Evolutionary conservation across 2,113 vertebrate species (phyloP).

Genomic region (Saccopteryx bilineata): DNA sequence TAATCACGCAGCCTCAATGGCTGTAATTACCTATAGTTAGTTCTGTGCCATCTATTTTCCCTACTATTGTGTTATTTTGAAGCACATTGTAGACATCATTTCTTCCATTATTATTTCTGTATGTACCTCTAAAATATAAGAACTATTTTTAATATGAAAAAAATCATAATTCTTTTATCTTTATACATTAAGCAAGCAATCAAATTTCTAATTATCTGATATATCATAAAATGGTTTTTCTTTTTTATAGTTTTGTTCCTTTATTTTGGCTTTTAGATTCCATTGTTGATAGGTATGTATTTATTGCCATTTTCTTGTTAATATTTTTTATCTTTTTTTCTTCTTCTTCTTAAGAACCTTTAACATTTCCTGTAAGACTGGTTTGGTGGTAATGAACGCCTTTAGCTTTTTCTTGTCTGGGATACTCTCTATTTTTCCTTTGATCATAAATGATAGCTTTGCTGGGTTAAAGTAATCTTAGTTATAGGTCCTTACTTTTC

Average conservation of each 20-base stretch:
- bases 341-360: too few relatives aligned
- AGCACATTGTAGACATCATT: not conserved
- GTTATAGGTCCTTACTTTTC: too few relatives aligned
- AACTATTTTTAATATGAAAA: not conserved
- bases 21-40: not conserved
- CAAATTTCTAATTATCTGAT: not conserved
- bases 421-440: too few relatives aligned
- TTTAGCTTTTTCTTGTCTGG: too few relatives aligned
- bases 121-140: not conserved
- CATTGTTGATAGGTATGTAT: not conserved
- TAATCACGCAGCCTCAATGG: not conserved
- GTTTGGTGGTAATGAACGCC: too few relatives aligned
- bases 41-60: not conserved
- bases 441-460: too few relatives aligned
- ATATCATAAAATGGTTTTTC: not conserved
- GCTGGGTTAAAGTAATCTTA: too few relatives aligned
- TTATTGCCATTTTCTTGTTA: not conserved
- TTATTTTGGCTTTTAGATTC: not conserved
- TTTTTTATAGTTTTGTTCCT: not conserved
- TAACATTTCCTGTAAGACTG: too few relatives aligned
- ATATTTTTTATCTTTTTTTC: not conserved
- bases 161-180: not conserved
- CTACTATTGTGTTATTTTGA: not conserved
- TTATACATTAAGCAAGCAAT: not conserved
- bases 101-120: not conserved